phyloP scores from a whole-genome alignment of 2,797 vertebrate species.

The Saguinus oedipus region DNA sequence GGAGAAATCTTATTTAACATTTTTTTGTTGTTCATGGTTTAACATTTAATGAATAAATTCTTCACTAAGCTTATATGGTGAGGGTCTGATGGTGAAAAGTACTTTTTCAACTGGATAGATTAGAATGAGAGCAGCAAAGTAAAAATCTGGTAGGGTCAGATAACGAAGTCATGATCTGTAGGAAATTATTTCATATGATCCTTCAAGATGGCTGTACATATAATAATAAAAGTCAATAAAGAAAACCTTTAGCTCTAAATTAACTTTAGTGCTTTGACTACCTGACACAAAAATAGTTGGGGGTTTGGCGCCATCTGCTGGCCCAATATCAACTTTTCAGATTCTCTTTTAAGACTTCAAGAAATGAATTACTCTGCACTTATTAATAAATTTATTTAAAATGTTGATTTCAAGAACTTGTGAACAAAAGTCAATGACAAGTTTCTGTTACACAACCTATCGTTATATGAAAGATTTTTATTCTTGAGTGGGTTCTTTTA shows the following conservation, averaged over 20 bases:
- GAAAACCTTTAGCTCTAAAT: neutral
- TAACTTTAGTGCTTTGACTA: neutral
- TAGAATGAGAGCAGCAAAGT: neutral
- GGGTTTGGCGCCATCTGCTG: slow-evolving; percentile 74
- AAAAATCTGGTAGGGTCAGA: neutral
- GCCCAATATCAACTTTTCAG: neutral
- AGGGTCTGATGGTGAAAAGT: neutral
- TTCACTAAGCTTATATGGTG: neutral
- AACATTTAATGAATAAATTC: neutral
- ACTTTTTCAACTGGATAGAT: neutral
- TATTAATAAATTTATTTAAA: slow-evolving; percentile 28
- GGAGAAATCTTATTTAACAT: neutral
- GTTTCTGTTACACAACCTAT: neutral
- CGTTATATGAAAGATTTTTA: neutral
- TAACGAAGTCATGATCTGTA: neutral
- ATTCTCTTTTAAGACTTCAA: neutral
- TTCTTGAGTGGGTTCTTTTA: neutral
- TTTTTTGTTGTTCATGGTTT: neutral
- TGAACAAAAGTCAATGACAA: neutral
- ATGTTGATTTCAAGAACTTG: neutral
- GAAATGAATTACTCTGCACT: neutral
- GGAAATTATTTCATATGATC: neutral
- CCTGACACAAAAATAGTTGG: slow-evolving; percentile 48
- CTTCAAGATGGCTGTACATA: neutral
- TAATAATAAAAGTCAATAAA: neutral